Evolutionary conservation across 2,797 vertebrate species (phyloP).

Genomic region (Gymnocypris eckloni): DNA sequence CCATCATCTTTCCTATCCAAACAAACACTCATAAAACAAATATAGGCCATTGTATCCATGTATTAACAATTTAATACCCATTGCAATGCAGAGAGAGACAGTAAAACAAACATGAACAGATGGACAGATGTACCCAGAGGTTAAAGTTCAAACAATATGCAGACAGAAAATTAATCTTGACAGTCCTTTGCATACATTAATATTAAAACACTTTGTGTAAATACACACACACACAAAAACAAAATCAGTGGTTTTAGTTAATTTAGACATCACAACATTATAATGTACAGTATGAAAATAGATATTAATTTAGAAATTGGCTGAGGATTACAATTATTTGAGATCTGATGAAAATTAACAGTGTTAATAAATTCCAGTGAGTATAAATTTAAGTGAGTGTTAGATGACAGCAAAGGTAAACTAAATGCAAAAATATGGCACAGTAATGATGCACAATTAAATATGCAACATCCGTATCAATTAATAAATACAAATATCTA

Average conservation of each 20-base stretch:
- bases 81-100: slow-evolving; percentile 9
- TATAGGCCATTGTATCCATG: slow-evolving; percentile 2
- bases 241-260: neutral
- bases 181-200: neutral
- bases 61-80: slow-evolving; percentile 27
- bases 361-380: neutral
- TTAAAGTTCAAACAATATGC: slow-evolving; percentile 9
- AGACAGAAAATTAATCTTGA: neutral
- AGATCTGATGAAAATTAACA: neutral
- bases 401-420: neutral
- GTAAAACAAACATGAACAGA: slow-evolving; percentile 42
- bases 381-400: neutral
- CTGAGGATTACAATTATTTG: neutral
- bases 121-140: slow-evolving; percentile 8
- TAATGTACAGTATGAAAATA: neutral
- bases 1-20: slow-evolving; percentile 13
- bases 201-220: neutral
- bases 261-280: neutral
- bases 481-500: neutral
- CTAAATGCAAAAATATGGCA: neutral
- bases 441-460: neutral
- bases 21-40: slow-evolving; percentile 17
- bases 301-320: neutral
- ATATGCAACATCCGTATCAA: neutral
- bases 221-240: neutral